These are phyloP conservation scores for Drosophila saltans DNA, from an alignment of 1,140 invertebrate species.

Conservation along the genomic window DNA sequence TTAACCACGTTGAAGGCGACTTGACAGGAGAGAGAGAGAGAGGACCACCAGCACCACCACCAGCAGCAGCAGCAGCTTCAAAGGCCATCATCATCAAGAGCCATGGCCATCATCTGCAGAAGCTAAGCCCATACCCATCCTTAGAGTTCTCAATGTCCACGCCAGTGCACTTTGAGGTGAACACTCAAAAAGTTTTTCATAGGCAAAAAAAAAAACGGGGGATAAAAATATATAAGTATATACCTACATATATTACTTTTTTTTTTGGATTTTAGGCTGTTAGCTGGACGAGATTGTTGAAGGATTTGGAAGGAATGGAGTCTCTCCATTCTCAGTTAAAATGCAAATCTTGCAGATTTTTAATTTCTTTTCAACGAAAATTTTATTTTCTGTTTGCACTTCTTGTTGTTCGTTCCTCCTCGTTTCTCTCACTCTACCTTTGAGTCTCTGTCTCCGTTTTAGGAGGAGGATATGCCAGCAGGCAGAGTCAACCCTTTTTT, in stretches of 20 bases:
- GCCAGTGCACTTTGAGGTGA: slow-evolving; percentile 77
- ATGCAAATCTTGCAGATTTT: slow-evolving; percentile 82
- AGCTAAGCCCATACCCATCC: slow-evolving; percentile 20
- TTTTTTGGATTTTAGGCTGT: neutral
- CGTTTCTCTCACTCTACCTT: neutral
- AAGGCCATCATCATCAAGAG: slow-evolving; percentile 52
- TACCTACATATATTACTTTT: slow-evolving; percentile 57
- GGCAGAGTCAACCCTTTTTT: slow-evolving; percentile 68
- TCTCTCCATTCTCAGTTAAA: slow-evolving; percentile 51
- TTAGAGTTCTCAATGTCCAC: slow-evolving; percentile 61
- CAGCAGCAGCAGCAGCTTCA: slow-evolving; percentile 20
- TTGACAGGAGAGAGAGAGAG: neutral
- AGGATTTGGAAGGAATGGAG: slow-evolving; percentile 6
- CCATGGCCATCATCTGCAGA: slow-evolving; percentile 8
- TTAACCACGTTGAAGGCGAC: slow-evolving; percentile 9
- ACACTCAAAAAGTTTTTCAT: slow-evolving; percentile 70
- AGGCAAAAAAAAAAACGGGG: slow-evolving; percentile 34
- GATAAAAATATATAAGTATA: neutral
- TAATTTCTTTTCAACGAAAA: slow-evolving; percentile 82
- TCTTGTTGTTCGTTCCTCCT: slow-evolving; percentile 56
- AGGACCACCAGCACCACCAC: slow-evolving; percentile 15
- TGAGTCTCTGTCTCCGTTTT: neutral
- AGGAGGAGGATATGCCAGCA: slow-evolving; percentile 28
- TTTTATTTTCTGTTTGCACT: slow-evolving; percentile 81
- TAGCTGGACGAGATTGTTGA: neutral